Base-by-base conservation (phyloP, 2,113 vertebrate genomes). In the Sorex araneus region DNA sequence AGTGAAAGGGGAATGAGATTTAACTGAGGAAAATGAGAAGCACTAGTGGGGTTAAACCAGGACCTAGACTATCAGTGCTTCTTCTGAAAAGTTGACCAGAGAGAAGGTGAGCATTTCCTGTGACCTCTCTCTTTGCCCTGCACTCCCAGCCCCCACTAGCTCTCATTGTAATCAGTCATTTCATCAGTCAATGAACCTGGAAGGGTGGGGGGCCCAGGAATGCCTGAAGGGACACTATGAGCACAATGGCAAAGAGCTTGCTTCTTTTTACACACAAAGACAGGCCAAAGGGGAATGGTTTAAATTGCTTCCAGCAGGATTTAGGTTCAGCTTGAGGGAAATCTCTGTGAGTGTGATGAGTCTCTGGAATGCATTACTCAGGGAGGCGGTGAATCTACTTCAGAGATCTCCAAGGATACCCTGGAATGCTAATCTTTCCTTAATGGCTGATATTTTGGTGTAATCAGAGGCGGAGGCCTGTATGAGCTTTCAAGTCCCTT, bases 291-390 rank as follows among this genome's bases (percentile, higher is more conserved):
- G 91, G 82, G 96, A 96, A 93, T 8, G 75, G 75, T 86, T 96
- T 95, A 87, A 96, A 96, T 97, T 96, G 94, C 87, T 96, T 96
- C 95, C 94, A 95, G 95, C 83, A 95, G 94, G 94, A 93, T 88
- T 96, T 95, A 87, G 87, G 89, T 94, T 96, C 84, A 0, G 89
- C 84, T 63, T 3, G 91, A 96, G 73, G 89, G 90, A 96, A 95
- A 60, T 75, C 89, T 94, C 93, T 71, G 27, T 10, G 86, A 89
- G 69, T 25, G 57, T 4, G 47, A 88, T 74, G 92, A 88, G 90
- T 79, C 90, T 79, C 95, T 95, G 95, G 96, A 96, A 92, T 93
- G 92, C 87, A 96, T 96, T 94, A 92, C 70, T 45, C 50, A 93
- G 89, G 69, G 93, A 92, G 69, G 78, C 40, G 0, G 7, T 91